phyloP scores from a whole-genome alignment of 2,888 invertebrate genomes.

The Achlya flavicornis region DNA sequence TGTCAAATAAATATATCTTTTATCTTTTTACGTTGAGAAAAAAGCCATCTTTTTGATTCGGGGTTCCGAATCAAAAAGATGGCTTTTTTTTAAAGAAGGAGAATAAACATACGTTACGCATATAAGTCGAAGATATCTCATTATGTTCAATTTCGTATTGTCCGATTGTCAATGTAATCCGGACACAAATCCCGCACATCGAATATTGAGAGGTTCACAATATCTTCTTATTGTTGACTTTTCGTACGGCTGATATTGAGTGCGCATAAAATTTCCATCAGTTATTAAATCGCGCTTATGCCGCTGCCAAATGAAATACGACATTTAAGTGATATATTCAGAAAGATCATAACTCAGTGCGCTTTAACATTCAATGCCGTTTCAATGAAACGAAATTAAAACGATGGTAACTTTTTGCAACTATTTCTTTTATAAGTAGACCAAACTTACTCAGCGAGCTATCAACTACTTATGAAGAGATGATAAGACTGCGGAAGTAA shows the following conservation, averaged over 20 bases:
- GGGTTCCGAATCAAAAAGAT: no score
- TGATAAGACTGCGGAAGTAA: conserved; percentile 6
- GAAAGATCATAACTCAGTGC: no score
- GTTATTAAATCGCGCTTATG: conserved; percentile 50
- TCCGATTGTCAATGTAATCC: background rate
- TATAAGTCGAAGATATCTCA: background rate
- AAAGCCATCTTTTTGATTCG: background rate
- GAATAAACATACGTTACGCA: background rate
- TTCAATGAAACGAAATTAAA: no score
- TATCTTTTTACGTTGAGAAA: no score
- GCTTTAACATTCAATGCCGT: no score
- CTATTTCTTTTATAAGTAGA: background rate
- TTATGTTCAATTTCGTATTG: background rate
- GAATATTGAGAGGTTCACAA: conserved; percentile 12
- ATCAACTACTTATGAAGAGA: conserved; percentile 12
- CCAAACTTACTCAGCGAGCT: conserved; percentile 8
- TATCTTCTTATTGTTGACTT: conserved; percentile 9
- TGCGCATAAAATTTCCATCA: conserved; percentile 66
- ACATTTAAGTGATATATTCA: conserved; percentile 31
- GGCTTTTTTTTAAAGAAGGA: no score
- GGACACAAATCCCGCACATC: background rate
- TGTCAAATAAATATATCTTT: no score
- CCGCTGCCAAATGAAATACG: conserved; percentile 41
- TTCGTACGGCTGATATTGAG: conserved; percentile 42
- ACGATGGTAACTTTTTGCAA: background rate